Evolutionary conservation across 2,797 vertebrate species (phyloP), one percentile per base, ranked within the genome.

Genomic region (Gephyroberyx darwinii): DNA sequence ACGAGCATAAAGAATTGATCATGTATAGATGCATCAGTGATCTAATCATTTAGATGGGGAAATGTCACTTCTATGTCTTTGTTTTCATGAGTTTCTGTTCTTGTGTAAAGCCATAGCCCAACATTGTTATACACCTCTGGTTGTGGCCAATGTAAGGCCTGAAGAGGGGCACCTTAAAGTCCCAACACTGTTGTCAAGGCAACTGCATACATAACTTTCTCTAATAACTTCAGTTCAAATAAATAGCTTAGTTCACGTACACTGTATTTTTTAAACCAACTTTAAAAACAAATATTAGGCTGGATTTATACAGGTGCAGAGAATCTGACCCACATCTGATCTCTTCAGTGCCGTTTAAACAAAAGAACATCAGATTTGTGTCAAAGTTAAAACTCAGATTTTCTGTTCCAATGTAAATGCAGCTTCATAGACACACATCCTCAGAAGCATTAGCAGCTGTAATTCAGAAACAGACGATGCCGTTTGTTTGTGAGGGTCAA

Each of bases 201-300:
- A 20, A 67, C 53, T 20, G 39, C 53, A 47, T 19, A 69, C 19
- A 57, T 20, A 64, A 19, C 22, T 20, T 41, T 53, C 14, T 72
- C 73, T 54, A 63, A 54, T 65, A 66, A 66, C 63, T 75, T 53
- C 30, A 72, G 50, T 56, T 76, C 56, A 77, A 77, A 84, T 88
- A 82, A 84, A 84, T 76, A 81, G 45, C 55, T 85, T 80, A 37
- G 75, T 63, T 78, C 69, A 71, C 84, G 58, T 71, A 80, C 54
- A 71, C 57, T 31, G 54, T 69, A 83, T 73, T 77, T 63, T n/a
- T 73, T 50, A 65, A 74, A 74, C 41, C 45, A 65, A 65, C 53
- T 64, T 73, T 80, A 62, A 81, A 75, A 80, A 76, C 69, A 82
- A 62, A 20, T 5, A 33, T 33, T 8, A 31, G 48, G 50, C 73